These are phyloP conservation scores for Ectemnius continuus DNA, from an alignment of 2,888 invertebrate species.

Conservation along the genomic window DNA sequence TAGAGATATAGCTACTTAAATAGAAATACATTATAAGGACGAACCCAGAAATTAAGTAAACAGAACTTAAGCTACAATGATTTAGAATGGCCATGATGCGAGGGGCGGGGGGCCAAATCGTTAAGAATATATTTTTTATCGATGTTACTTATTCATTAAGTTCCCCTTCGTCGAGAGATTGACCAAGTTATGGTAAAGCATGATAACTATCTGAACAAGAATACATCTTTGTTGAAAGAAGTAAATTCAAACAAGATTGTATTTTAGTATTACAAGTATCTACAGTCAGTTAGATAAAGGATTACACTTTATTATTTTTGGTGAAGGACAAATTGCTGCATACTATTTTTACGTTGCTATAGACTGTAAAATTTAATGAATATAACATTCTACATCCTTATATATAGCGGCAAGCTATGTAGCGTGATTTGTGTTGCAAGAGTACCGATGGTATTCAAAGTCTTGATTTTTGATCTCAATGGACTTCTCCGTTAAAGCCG, in stretches of 20 bases:
- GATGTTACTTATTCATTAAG: constrained; percentile 72
- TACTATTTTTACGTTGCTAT: constrained; percentile 38
- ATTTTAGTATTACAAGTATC: constrained; percentile 28
- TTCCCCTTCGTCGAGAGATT: constrained; percentile 38
- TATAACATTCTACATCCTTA: constrained; percentile 24
- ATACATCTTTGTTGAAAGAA: background rate
- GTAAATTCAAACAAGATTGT: background rate
- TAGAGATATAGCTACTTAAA: constrained; percentile 57
- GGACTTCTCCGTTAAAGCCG: constrained; percentile 19
- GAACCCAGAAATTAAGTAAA: constrained; percentile 47
- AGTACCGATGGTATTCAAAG: constrained; percentile 33
- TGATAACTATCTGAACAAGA: too few species aligned
- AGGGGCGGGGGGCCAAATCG: constrained; percentile 35
- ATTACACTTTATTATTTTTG: constrained; percentile 46
- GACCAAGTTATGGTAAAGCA: too few species aligned
- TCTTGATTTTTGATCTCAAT: constrained; percentile 54
- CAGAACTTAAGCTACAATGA: constrained; percentile 35
- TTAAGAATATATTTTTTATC: constrained; percentile 67
- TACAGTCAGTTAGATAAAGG: constrained; percentile 29
- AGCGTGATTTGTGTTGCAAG: constrained; percentile 30
- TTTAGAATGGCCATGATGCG: constrained; percentile 53
- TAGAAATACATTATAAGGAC: constrained; percentile 55
- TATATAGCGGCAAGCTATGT: constrained; percentile 41
- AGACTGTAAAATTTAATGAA: constrained; percentile 40
- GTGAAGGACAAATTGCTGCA: constrained; percentile 62